These are phyloP conservation scores for Halocynthia aurantium DNA, from an alignment of 23 tunicate species.

Conservation along the genomic window DNA sequence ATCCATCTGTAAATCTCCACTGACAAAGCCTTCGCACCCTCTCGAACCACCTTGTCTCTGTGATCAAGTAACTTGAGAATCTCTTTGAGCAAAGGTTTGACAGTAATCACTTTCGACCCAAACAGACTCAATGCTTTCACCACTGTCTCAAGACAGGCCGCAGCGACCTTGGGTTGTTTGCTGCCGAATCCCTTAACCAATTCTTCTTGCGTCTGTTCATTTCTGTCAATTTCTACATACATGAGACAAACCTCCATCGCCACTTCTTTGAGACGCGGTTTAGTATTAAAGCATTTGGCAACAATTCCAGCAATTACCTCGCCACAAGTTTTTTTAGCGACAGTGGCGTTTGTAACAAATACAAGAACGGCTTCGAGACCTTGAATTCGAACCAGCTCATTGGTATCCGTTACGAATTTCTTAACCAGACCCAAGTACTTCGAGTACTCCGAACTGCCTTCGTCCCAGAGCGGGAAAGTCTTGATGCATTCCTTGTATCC, in stretches of 20 bases:
- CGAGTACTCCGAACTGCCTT: constrained; percentile 68
- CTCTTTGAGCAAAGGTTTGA: constrained; percentile 68
- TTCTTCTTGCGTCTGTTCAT: constrained; percentile 68
- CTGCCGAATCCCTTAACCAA: constrained; percentile 73
- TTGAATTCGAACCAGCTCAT: constrained; percentile 83
- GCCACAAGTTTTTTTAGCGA: constrained; percentile 83
- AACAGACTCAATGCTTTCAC: constrained; percentile 65
- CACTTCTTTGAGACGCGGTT: constrained; percentile 70
- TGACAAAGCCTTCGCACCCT: constrained; percentile 68
- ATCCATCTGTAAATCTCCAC: constrained; percentile 91
- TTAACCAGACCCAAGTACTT: constrained; percentile 87
- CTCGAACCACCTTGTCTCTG: constrained; percentile 87
- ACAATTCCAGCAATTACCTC: constrained; percentile 78
- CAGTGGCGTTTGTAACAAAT: constrained; percentile 73
- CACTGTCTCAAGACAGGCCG: constrained; percentile 64
- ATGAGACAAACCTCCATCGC: constrained; percentile 78
- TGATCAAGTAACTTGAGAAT: constrained; percentile 65
- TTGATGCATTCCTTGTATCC: constrained; percentile 91
- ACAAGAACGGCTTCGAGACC: constrained; percentile 68
- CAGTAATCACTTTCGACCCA: constrained; percentile 86
- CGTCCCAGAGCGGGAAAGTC: constrained; percentile 59
- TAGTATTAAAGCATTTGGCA: constrained; percentile 88
- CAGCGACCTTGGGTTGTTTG: constrained; percentile 91
- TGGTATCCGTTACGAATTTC: constrained; percentile 87
- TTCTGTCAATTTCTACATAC: constrained; percentile 87